Base-by-base conservation (phyloP, 2,888 invertebrate species). In the Xestia sexstrigata region DNA sequence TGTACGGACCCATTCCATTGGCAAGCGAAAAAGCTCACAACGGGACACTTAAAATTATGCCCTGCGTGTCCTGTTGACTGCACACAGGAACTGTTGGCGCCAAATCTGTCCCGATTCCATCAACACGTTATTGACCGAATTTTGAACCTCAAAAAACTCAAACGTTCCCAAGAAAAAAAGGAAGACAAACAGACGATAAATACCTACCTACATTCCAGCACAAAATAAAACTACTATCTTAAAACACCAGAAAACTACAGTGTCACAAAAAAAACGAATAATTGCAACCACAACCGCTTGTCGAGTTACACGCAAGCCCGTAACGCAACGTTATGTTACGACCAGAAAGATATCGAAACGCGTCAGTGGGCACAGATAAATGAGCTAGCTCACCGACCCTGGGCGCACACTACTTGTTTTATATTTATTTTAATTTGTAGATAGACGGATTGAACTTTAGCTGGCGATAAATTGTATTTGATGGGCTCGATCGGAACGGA, bases 351-450 rank as follows among this genome's bases (percentile, higher is more conserved):
- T 76, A 84, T 83, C 55, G 86, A 52, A 65, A 82, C 79, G 86
- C 89, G 60, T 77, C 84, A 89, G 30, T 87, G 77, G 66, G 2
- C 76, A 49, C 55, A 83, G 81, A 87, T 86, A 87, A 89, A 89
- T 89, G 86, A 86, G 86, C 80, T 47, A 68, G 85, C 79, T 47
- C 81, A 81, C 62, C 69, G 87, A 88, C 89, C 88, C 83, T 88
- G 82, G 60, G 23, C 39, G n/a, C n/a, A 4, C 35, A 55, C 58
- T 67, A 63, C 70, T 86, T 26, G 63, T 83, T 78, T 71, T 70
- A 65, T 35, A 45, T 74, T 52, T 4, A 0, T 78, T 66, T 66
- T 11, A 52, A 52, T 45, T 45, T 65, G 13, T 42, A 9, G 30
- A 11, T 42, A 9, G 30, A 60, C 20, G 1, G 2, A 30, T 66